Evolutionary conservation across 2,113 vertebrate genomes (phyloP).

Genomic region (Oreochromis niloticus): DNA sequence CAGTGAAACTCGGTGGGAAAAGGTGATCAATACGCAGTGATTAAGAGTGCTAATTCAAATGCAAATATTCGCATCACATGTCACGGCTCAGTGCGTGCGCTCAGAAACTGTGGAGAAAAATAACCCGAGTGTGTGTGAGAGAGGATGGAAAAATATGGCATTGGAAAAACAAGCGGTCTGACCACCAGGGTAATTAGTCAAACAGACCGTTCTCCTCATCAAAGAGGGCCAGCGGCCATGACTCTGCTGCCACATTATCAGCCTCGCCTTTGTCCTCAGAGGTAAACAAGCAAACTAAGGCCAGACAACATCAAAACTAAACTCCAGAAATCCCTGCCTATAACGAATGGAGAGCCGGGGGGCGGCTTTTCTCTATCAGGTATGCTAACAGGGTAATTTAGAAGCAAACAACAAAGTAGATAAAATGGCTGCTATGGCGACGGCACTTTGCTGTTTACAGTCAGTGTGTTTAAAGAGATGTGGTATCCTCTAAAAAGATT

Average conservation of each 20-base stretch:
- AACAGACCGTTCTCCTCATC: slow-evolving; percentile 60
- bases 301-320: slow-evolving; percentile 55
- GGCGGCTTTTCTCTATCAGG: slow-evolving; percentile 32
- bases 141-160: slow-evolving; percentile 21
- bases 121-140: background rate
- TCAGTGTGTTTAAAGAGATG: background rate
- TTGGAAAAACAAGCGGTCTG: slow-evolving; percentile 36
- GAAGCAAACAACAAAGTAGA: slow-evolving; percentile 28
- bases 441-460: background rate
- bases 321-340: slow-evolving; percentile 41
- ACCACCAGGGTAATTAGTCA: slow-evolving; percentile 66
- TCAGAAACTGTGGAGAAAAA: slow-evolving; percentile 19
- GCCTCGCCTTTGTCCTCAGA: slow-evolving; percentile 51
- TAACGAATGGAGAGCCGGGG: slow-evolving; percentile 40
- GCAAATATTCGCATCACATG: slow-evolving; percentile 47
- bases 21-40: slow-evolving; percentile 50
- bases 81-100: slow-evolving; percentile 22
- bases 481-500: background rate
- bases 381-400: slow-evolving; percentile 7
- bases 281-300: slow-evolving; percentile 55
- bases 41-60: slow-evolving; percentile 59
- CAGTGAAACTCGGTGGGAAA: background rate
- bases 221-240: slow-evolving; percentile 53
- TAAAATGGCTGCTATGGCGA: slow-evolving; percentile 8
- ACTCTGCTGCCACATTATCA: slow-evolving; percentile 57